Conservation (phyloP, 35 echinoderm and acorn worm genomes). For the Diadema setosum region DNA sequence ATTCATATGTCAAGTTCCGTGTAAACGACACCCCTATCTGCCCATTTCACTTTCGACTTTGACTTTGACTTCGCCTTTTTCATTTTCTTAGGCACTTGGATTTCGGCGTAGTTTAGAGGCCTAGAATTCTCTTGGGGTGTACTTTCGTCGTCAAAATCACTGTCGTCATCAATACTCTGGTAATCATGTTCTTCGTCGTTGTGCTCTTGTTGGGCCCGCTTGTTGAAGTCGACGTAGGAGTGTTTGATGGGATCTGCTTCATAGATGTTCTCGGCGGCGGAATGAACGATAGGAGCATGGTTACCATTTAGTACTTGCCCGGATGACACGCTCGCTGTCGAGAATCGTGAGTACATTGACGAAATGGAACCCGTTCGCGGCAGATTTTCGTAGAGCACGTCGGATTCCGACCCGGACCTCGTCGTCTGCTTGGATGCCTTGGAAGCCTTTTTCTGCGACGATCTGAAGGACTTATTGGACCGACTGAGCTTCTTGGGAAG, state of each 20-base stretch:
- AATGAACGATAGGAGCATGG: no score
- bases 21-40: background rate
- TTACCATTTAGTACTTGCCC: no score
- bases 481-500: background rate
- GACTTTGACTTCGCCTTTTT: background rate
- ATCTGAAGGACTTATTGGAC: background rate
- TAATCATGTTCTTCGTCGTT: background rate
- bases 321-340: background rate
- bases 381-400: background rate
- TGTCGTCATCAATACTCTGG: background rate
- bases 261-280: background rate
- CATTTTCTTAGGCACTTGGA: background rate
- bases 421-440: background rate
- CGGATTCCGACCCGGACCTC: background rate
- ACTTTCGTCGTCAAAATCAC: background rate
- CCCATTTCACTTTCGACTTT: conserved; percentile 2
- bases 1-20: conserved; percentile 12
- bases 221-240: background rate
- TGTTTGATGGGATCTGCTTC: background rate
- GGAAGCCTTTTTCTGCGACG: background rate
- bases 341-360: background rate
- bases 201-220: background rate
- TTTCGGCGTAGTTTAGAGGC: background rate
- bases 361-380: background rate
- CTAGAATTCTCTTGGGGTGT: background rate